A percentile compares a stretch with the other conserved stretches of the same genome.
Evolutionary conservation across 1,140 invertebrate genomes (phyloP).

Genomic region (Drosophila tristis): DNA sequence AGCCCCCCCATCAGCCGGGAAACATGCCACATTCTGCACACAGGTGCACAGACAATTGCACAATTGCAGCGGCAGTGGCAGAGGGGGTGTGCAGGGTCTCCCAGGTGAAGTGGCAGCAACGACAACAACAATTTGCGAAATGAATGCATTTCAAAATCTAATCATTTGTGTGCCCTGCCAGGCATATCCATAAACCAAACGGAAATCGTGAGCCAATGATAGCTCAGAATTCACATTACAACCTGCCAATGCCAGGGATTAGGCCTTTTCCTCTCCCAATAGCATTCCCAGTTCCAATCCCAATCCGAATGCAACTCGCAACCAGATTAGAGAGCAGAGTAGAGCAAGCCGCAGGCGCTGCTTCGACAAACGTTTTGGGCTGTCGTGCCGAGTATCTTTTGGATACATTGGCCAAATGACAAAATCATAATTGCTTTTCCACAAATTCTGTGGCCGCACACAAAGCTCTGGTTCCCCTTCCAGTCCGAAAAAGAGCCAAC

Average conservation of each 20-base stretch:
- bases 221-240: conserved; percentile 60
- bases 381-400: conserved; percentile 66
- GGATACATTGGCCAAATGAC: conserved; percentile 62
- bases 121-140: conserved; percentile 33
- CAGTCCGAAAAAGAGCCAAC: conserved; percentile 16
- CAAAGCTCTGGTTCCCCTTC: conserved; percentile 9
- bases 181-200: conserved; percentile 47
- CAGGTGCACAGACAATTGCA: conserved; percentile 31
- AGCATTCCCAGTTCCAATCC: not conserved
- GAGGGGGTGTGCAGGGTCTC: not conserved
- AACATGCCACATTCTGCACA: conserved; percentile 20
- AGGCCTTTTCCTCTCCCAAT: not conserved
- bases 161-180: conserved; percentile 48
- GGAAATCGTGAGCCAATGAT: conserved; percentile 51
- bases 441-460: conserved; percentile 61
- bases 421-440: conserved; percentile 81
- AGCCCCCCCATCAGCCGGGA: conserved; percentile 6
- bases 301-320: not conserved
- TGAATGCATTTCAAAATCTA: conserved; percentile 44
- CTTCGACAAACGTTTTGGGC: conserved; percentile 6
- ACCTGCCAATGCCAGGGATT: conserved; percentile 55
- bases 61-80: not conserved
- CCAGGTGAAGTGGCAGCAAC: conserved; percentile 21
- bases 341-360: conserved; percentile 35
- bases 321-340: conserved; percentile 16